A percentile compares a stretch with the other conserved stretches of the same genome.
These are phyloP conservation scores for Novumbra hubbsi DNA, from an alignment of 2,797 vertebrate species.

Conservation along the genomic window DNA sequence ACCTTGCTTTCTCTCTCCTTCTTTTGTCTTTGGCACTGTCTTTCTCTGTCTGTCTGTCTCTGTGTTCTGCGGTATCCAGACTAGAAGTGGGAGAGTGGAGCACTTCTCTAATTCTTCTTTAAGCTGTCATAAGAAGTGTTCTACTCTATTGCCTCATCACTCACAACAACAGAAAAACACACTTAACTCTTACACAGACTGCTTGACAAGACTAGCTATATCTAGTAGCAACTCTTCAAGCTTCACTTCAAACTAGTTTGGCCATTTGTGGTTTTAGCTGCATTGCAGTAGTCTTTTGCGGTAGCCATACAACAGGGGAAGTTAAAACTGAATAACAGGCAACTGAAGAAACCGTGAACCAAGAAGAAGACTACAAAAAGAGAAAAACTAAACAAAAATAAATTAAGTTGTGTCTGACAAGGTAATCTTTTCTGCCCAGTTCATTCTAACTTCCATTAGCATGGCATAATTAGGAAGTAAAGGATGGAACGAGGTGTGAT, in stretches of 20 bases:
- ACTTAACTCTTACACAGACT: slow-evolving; percentile 26
- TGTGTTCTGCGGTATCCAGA: slow-evolving; percentile 22
- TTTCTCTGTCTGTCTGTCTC: background rate
- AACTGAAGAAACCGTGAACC: slow-evolving; percentile 15
- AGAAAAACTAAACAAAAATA: background rate
- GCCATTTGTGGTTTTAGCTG: slow-evolving; percentile 61
- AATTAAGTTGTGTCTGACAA: background rate
- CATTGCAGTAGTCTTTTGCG: slow-evolving; percentile 67
- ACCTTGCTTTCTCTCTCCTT: slow-evolving; percentile 19
- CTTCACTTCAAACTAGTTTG: slow-evolving; percentile 5
- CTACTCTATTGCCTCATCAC: slow-evolving; percentile 24
- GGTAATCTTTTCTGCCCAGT: background rate
- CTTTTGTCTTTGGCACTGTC: no score
- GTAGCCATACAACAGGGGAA: background rate
- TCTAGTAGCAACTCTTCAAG: background rate
- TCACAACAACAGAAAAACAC: slow-evolving; percentile 32
- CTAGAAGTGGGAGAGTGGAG: slow-evolving; percentile 32
- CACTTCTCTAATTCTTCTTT: slow-evolving; percentile 10
- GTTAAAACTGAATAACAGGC: background rate
- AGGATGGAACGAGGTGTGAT: background rate
- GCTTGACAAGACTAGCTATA: background rate
- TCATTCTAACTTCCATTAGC: background rate
- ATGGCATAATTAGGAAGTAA: background rate
- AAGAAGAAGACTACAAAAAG: slow-evolving; percentile 17
- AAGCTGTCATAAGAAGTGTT: slow-evolving; percentile 30